Base-by-base conservation (phyloP, 2,113 vertebrate genomes). In the Talpa occidentalis region DNA sequence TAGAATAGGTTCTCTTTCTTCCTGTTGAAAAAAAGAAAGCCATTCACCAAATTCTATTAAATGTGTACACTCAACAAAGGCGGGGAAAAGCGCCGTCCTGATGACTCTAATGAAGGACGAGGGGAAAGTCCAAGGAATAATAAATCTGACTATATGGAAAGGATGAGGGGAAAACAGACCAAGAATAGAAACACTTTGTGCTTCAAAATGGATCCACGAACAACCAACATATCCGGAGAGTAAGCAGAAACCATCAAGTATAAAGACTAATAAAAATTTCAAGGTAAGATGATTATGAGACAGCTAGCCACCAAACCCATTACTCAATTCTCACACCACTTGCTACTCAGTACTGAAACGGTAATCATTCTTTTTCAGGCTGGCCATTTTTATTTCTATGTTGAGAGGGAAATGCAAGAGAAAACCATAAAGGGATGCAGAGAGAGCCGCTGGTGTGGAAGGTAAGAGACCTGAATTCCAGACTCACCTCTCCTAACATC, bases 221-320 rank as follows among this genome's bases (percentile, higher is more conserved):
- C 81, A 72, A 88, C 88, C 52, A 77, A n/a, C 56, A 77, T 14
- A 88, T 84, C 91, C 83, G 11, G 28, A 62, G 74, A 80, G 32
- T 35, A 97, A 88, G 73, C 7, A 94, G 82, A 91, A 92, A 40
- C 66, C 37, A 95, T 42, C 59, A 0, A 73, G 56, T 76, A 82
- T 73, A 92, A 73, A 92, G 40, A 15, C 59, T 94, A 59, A 78
- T 96, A 93, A 94, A 96, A 96, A 62, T 60, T 86, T 84, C 87
- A 96, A 97, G 69, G 56, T 52, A 93, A 90, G 92, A 86, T 66
- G 97, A n/a, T 84, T 95, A 97, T 90, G 82, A 95, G 74, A 17
- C 40, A 97, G 52, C 83, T 93, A 49, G 37, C 89, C 96, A 94
- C 76, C 90, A 64, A 56, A 28, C 22, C 78, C 89, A 85, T 91